These are phyloP conservation scores for Falco rusticolus DNA, from an alignment of 2,797 vertebrate genomes.

Conservation along the genomic window DNA sequence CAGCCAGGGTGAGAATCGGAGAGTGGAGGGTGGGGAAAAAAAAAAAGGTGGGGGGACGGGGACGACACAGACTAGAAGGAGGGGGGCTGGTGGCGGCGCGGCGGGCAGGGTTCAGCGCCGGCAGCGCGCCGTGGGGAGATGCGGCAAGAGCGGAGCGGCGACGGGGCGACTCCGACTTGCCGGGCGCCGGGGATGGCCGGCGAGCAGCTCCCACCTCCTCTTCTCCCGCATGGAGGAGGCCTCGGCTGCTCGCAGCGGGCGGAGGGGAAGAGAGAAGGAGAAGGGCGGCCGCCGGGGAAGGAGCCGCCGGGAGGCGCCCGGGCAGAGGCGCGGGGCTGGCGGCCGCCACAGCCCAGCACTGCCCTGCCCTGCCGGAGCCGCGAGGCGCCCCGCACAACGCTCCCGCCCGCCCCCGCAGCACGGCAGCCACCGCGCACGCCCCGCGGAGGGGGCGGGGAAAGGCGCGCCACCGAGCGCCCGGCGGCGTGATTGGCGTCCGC, in stretches of 20 bases:
- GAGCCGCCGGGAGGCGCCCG: background rate
- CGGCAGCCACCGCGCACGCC: background rate
- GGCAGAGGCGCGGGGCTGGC: background rate
- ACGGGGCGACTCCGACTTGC: constrained; percentile 16
- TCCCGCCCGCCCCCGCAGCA: background rate
- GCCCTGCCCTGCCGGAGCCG: background rate
- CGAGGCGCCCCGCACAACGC: background rate
- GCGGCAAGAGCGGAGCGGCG: constrained; percentile 8
- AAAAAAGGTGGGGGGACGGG: background rate
- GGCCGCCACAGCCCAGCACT: background rate
- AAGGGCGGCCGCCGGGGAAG: background rate
- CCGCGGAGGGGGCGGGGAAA: background rate
- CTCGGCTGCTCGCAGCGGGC: constrained; percentile 9
- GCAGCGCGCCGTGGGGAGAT: constrained; percentile 23
- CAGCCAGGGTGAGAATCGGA: constrained; percentile 52
- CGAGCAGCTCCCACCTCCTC: constrained; percentile 48
- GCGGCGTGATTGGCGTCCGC: background rate
- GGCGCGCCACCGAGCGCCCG: too few species aligned
- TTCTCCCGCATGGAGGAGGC: constrained; percentile 55
- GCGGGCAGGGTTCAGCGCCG: background rate
- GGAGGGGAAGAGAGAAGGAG: background rate
- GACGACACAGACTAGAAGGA: too few species aligned
- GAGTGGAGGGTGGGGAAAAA: background rate
- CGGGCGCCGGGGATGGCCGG: constrained; percentile 25
- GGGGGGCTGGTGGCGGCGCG: background rate